Conservation (phyloP, 2,113 vertebrate species). For the Spermophilus dauricus region DNA sequence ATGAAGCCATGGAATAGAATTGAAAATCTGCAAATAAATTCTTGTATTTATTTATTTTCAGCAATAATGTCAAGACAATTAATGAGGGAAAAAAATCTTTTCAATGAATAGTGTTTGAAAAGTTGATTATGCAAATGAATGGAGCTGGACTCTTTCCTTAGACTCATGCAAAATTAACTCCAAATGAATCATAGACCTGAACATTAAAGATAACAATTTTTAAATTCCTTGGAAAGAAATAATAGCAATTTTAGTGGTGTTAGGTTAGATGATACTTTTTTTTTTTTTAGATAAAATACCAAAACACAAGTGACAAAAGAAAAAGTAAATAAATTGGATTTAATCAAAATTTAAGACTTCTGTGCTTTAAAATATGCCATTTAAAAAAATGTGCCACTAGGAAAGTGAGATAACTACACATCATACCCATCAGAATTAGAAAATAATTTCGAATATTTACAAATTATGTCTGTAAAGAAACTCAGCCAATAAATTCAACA, state of each 20-base stretch:
- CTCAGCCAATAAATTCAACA: neutral
- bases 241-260: neutral
- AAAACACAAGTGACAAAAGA: neutral
- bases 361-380: neutral
- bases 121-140: neutral
- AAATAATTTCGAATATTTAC: slow-evolving; percentile 44
- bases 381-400: neutral
- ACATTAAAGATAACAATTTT: neutral
- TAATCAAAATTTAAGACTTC: slow-evolving; percentile 2
- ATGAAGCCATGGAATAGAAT: neutral
- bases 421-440: neutral
- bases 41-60: slow-evolving; percentile 9
- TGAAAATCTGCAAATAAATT: neutral
- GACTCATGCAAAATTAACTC: neutral
- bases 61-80: neutral
- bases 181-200: neutral
- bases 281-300: slow-evolving; percentile 9
- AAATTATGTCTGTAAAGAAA: neutral
- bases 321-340: neutral
- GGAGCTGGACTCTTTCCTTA: neutral
- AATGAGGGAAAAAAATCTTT: neutral
- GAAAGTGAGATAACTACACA: neutral
- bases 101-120: neutral
- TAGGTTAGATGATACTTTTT: neutral
- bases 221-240: slow-evolving; percentile 27